A percentile compares a stretch with the other conserved stretches of the same genome.
These are phyloP conservation scores for Nettapus auritus DNA, from an alignment of 2,113 vertebrate genomes.

Conservation along the genomic window DNA sequence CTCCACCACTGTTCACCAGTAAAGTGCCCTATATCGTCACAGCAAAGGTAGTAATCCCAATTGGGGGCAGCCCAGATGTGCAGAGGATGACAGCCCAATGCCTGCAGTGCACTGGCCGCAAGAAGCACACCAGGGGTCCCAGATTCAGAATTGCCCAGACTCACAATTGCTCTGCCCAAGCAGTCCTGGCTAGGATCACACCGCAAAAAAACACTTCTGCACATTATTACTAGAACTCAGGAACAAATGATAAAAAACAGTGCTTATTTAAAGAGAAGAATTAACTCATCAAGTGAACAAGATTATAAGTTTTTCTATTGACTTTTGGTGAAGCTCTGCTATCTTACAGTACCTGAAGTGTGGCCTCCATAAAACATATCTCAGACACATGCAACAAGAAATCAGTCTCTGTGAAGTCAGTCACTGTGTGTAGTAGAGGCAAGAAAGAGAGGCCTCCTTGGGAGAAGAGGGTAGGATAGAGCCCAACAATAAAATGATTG, in stretches of 20 bases:
- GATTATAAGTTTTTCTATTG: not conserved
- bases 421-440: not conserved
- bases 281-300: not conserved
- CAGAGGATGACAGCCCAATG: not conserved
- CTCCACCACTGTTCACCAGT: not conserved
- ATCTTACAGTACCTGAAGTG: not conserved
- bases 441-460: not conserved
- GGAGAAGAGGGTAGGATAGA: not conserved
- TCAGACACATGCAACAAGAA: not conserved
- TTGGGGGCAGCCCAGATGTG: accelerated
- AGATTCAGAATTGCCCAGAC: not conserved
- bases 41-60: not conserved
- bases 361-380: not conserved
- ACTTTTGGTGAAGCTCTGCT: not conserved
- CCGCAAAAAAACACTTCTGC: not conserved
- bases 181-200: no score
- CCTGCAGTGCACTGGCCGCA: not conserved
- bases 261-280: not conserved
- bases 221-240: not conserved
- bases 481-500: not conserved
- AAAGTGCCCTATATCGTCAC: not conserved
- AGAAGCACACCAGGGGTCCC: not conserved
- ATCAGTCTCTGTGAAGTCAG: not conserved
- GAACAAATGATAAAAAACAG: not conserved
- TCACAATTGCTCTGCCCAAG: not conserved